Conservation (phyloP, 2,797 vertebrate genomes). For the Sardinella longiceps region DNA sequence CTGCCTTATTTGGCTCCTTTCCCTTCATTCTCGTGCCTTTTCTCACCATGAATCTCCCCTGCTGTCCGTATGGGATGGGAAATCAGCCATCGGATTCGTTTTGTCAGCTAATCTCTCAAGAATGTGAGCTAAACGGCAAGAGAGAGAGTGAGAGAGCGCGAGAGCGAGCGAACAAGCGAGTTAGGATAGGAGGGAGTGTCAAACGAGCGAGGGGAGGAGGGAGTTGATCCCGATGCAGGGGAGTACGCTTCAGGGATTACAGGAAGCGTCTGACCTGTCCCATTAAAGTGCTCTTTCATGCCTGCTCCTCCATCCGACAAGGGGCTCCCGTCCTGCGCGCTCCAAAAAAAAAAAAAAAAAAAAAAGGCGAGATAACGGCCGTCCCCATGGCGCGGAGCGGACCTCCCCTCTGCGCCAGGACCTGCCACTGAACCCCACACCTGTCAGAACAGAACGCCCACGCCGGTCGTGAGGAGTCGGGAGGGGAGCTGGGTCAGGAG, state of each 20-base stretch:
- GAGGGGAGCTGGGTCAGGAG: neutral
- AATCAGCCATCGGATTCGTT: slow-evolving; percentile 52
- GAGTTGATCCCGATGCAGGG: slow-evolving; percentile 17
- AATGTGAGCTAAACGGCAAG: slow-evolving; percentile 34
- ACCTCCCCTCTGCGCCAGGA: slow-evolving; percentile 50
- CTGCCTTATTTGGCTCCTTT: neutral
- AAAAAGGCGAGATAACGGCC: slow-evolving; percentile 56
- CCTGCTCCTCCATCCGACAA: slow-evolving; percentile 31
- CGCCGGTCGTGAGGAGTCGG: slow-evolving; percentile 36
- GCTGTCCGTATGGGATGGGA: slow-evolving; percentile 43
- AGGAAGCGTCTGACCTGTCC: slow-evolving; percentile 36
- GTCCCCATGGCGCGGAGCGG: slow-evolving; percentile 52
- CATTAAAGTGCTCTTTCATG: slow-evolving; percentile 49
- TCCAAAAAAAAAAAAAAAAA: slow-evolving; percentile 31
- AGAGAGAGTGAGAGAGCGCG: neutral
- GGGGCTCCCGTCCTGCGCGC: slow-evolving; percentile 35
- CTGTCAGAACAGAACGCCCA: slow-evolving; percentile 38
- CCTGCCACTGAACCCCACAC: slow-evolving; percentile 52
- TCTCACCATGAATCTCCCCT: slow-evolving; percentile 36
- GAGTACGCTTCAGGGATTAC: slow-evolving; percentile 37
- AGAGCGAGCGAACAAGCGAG: neutral
- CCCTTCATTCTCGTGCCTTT: neutral
- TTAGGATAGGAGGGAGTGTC: neutral
- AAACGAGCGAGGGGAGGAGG: neutral
- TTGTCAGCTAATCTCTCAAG: slow-evolving; percentile 51